Base-by-base conservation (phyloP, 2,888 invertebrate genomes). In the Hirtodrosophila cameraria region DNA sequence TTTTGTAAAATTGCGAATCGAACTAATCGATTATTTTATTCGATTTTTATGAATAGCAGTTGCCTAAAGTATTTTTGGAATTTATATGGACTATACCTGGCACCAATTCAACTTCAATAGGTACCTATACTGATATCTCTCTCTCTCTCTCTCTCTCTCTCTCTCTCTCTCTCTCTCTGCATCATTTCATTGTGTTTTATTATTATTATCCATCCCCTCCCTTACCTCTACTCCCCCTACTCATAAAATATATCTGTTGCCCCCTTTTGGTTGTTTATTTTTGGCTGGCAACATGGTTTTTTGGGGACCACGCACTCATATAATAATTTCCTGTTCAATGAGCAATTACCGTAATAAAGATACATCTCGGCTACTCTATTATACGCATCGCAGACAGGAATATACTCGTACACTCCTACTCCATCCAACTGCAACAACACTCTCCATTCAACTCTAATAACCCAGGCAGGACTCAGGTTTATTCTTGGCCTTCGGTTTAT, bases 321-420 rank as follows among this genome's bases (percentile, higher is more conserved):
- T 70, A 80, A 87, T 87, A 83, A 76, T 81, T 86, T 86, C 86
- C 85, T 79, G 85, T 70, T 88, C 85, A 86, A 75, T 86, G 85
- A 81, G 61, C 85, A 82, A 88, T 86, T 81, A 73, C 69, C 58
- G 69, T 72, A 80, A 87, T 83, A 83, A 75, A 74, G 77, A 80
- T 75, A 75, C 59, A 75, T 75, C 67, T 66, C 65, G 55, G 77
- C 64, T 71, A 78, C 75, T 85, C 77, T 62, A 81, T 70, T 66
- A 62, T 67, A 67, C 28, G 49, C 45, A 46, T 43, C 52, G 45
- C 46, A 31, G 50, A 12, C 45, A 39, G 38, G 45, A 20, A 59
- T 45, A 28, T 52, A 43, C 31, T n/a, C 36, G 50, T 28, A 31
- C 33, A 12, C 8, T n/a, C n/a, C n/a, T n/a, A n/a, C n/a, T n/a